Conservation (phyloP, 2,888 invertebrate genomes). For the Himalopsyche anomala region DNA sequence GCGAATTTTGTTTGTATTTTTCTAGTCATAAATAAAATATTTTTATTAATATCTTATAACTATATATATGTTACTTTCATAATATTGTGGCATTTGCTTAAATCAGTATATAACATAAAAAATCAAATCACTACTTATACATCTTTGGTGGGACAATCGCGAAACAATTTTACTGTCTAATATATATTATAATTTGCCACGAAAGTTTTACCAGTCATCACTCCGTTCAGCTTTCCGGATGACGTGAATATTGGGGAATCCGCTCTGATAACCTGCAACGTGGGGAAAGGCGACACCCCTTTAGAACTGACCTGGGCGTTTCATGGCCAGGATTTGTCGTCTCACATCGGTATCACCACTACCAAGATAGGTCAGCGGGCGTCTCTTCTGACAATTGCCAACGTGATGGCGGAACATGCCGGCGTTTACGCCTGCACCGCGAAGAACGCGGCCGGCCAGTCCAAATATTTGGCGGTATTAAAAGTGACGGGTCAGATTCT, state of each 20-base stretch:
- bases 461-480: constrained; percentile 71
- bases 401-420: constrained; percentile 75
- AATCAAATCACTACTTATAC: constrained; percentile 47
- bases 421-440: constrained; percentile 77
- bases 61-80: too few relatives aligned
- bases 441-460: constrained; percentile 73
- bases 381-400: constrained; percentile 77
- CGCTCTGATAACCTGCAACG: constrained; percentile 76
- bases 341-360: constrained; percentile 55
- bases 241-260: constrained; percentile 77
- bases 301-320: constrained; percentile 79
- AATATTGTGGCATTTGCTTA: neutral
- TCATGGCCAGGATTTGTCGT: constrained; percentile 71
- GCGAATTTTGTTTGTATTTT: too few relatives aligned
- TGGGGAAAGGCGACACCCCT: constrained; percentile 78
- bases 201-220: constrained; percentile 77
- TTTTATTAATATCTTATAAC: too few relatives aligned
- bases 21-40: too few relatives aligned
- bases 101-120: neutral
- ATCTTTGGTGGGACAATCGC: constrained; percentile 61
- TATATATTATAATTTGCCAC: constrained; percentile 53
- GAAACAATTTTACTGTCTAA: constrained; percentile 7
- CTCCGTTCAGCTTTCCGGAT: constrained; percentile 77
- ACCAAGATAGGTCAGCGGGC: constrained; percentile 70
- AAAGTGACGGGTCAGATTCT: constrained; percentile 72